phyloP scores from a whole-genome alignment of 2,113 vertebrate species.

The Paracanthobrama guichenoti region DNA sequence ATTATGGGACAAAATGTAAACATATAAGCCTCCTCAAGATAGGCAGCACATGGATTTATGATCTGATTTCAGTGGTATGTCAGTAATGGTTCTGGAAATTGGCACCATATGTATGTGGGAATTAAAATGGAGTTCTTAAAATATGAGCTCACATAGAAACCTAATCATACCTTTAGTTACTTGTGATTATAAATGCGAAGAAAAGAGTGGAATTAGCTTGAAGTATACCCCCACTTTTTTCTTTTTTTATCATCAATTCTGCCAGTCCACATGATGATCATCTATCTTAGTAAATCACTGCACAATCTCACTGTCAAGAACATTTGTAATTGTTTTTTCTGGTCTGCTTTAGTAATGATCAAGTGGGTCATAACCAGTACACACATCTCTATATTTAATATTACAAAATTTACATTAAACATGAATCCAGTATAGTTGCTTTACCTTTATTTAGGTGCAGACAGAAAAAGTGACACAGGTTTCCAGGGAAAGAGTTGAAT shows the following conservation, averaged over 20 bases:
- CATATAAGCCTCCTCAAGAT: not conserved
- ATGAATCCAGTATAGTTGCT: not conserved
- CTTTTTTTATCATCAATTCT: not conserved
- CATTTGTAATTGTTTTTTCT: not conserved
- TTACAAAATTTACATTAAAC: not conserved
- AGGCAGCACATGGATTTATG: not conserved
- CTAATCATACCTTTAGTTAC: not conserved
- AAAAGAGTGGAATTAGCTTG: not conserved
- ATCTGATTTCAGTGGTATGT: not conserved
- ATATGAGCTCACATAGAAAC: slow-evolving; percentile 15
- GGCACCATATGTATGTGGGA: slow-evolving; percentile 30
- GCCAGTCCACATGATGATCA: not conserved
- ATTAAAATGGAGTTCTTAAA: not conserved
- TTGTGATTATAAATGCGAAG: not conserved
- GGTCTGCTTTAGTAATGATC: not conserved
- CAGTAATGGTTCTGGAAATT: slow-evolving; percentile 32
- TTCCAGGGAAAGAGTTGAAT: slow-evolving; percentile 1
- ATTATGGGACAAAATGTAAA: slow-evolving; percentile 16
- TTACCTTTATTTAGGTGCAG: slow-evolving; percentile 48
- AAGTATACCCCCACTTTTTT: not conserved
- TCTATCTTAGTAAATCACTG: not conserved
- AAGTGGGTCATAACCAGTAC: not conserved
- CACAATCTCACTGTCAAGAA: not conserved
- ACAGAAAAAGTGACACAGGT: not conserved
- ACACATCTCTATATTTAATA: not conserved